Base-by-base conservation (phyloP, 2,797 vertebrate species). In the Hirundo rustica region DNA sequence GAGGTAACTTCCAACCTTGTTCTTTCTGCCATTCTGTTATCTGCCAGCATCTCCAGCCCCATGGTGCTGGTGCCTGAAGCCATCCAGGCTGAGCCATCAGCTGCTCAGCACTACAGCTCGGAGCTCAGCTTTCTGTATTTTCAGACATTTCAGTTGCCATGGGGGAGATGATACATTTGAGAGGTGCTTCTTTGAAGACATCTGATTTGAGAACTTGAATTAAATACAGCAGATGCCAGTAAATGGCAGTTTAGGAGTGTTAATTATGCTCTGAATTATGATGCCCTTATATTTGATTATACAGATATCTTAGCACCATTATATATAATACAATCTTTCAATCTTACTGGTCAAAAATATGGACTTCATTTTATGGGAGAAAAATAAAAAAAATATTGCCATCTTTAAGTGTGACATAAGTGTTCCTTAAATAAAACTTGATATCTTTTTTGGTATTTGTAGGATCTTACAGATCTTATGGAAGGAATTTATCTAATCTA, bases 151-250 rank as follows among this genome's bases (percentile, higher is more conserved):
- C 88, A 74, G 93, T 89, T 95, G 87, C 65, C 88, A 72, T 2
- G 76, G 91, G 88, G 88, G 82, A 95, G 85, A 89, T 85, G 82
- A 92, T 77, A 85, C 62, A 89, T 94, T 89, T 92, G 68, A 92
- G 88, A 89, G 65, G 76, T 72, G 55, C 50, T 83, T 92, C 85
- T 91, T 82, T 67, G 76, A 85, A 92, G 91, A 82, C n/a, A 74
- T 92, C 66, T 93, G 72, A 91, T 83, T 87, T 72, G 76, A 75
- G 73, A 95, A 80, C 68, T 84, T 92, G 57, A 80, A 58, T 85
- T 85, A 88, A 91, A 93, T 54, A 75, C 42, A 95, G 82, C 82
- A 96, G 89, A 88, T 93, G 93, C 57, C 51, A 83, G 65, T 88
- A 96, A 93, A 79, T 67, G 54, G 29, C 86, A 93, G 62, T 78